phyloP scores from a whole-genome alignment of 2,888 invertebrate species.

The Apodemia duryi region DNA sequence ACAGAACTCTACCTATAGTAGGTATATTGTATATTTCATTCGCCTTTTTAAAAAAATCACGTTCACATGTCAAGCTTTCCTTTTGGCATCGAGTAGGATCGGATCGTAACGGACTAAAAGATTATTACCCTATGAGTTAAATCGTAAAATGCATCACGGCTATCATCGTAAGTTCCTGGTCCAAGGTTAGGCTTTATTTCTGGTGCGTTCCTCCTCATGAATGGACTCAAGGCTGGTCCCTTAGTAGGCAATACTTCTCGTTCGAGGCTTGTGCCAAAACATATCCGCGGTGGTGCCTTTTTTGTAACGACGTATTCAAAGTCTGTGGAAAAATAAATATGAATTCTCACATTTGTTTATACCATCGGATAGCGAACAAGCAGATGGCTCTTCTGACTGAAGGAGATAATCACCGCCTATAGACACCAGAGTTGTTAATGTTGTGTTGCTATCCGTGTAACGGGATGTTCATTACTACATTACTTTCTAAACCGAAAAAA shows the following conservation, averaged over 20 bases:
- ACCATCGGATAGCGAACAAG: no score
- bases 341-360: no score
- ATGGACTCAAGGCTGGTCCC: constrained; percentile 62
- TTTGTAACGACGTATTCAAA: constrained; percentile 79
- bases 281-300: constrained; percentile 60
- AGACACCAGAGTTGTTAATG: no score
- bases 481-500: no score
- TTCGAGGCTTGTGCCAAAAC: constrained; percentile 69
- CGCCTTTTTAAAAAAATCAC: background rate
- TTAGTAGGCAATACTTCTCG: constrained; percentile 64
- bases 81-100: background rate
- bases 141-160: constrained; percentile 57
- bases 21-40: no score
- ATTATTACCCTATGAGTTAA: constrained; percentile 50
- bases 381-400: no score
- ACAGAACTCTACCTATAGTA: no score
- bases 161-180: constrained; percentile 51
- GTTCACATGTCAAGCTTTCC: background rate
- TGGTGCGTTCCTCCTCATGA: constrained; percentile 60
- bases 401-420: no score
- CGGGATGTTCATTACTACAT: no score
- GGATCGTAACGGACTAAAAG: no score
- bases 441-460: no score
- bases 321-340: constrained; percentile 43
- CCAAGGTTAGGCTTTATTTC: constrained; percentile 52